Evolutionary conservation across 1,140 invertebrate genomes (phyloP), one percentile per base, ranked within the genome.

Genomic region (Melanaphis sacchari): DNA sequence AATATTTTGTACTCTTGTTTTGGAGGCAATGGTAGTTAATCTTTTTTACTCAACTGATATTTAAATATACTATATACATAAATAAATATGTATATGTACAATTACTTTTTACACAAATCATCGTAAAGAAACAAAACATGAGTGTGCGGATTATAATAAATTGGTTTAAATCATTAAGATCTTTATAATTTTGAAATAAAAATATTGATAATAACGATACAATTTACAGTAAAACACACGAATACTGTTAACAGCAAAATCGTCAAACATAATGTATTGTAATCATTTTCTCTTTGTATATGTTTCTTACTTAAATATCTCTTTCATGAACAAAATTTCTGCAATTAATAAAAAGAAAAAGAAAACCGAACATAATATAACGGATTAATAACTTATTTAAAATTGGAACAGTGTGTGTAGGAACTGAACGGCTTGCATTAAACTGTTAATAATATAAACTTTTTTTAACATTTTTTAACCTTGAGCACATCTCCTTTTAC

Each of bases 401-500:
- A 85, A 93, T 82, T 85, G 91, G 46, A 93, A 93, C 91, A 93
- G 81, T 22, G 26, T n/a, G 26, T 93, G 36, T 93, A 93, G 91
- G 91, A 93, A 93, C 91, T 93, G 91, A 93, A 40, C 91, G 38
- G 76, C 91, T n/a, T 81, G 59, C 49, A 85, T 43, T 52, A 93
- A 54, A 52, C 54, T 84, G 36, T 92, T 52, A 66, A 84, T 84
- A 84, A 93, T 91, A 91, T 46, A 82, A 91, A 81, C 6, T 43
- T 49, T 76, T 76, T 81, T 91, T 26, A 91, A 91, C 8, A 46
- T 91, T 81, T 93, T 91, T 93, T 85, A 93, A 85, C 38, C 76
- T 93, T 93, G 91, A 93, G 91, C 91, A 93, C 81, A 84, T 93
- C 91, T 93, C 91, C 81, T 81, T 93, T 93, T 93, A 93, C 91